Evolutionary conservation across 2,797 vertebrate species (phyloP), one percentile per base, ranked within the genome.

Genomic region (Myioborus melanocephalus): DNA sequence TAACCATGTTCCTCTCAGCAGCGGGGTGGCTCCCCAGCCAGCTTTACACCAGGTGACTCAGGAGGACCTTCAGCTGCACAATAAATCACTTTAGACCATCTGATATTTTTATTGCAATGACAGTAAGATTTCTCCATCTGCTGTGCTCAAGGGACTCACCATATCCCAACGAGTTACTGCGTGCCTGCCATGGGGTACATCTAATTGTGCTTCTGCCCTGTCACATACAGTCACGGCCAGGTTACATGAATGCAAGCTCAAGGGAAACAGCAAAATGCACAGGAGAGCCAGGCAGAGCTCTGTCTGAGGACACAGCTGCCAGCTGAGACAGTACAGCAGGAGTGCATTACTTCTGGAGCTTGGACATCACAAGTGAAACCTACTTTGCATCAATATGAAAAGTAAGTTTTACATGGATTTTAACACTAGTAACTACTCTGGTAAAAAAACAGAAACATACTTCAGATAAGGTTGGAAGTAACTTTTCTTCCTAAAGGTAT

Each of bases 1-100:
- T 44, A 65, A 87, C 39, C 34, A 20, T 0, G 3, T 2, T 65
- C 32, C 35, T 18, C 22, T 43, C 47, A 34, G 34, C 5, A 65
- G n/a, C 0, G 0, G 39, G 12, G 43, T 21, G 79, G 44, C 26
- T 59, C 50, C 30, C 37, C 8, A 14, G 8, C 12, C 53, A 88
- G 15, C 28, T 69, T 53, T 41, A 59, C 3, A 18, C 4, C 12
- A 59, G 14, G 44, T 47, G 50, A 71, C 35, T 12, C 5, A 24
- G 9, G 14, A 37, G 15, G 64, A 35, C 66, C 35, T 75, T 49
- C 22, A 50, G 59, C 65, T 79, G 55, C 89, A 82, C 73, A 69
- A 21, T 55, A 87, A 44, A 71, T 20, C 52, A 55, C 49, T n/a
- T 10, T 10, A n/a, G 10, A 63, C 41, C 5, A 80, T 24, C 41